Conservation (phyloP, 1,140 invertebrate species). For the Lasioglossum baleicum region DNA sequence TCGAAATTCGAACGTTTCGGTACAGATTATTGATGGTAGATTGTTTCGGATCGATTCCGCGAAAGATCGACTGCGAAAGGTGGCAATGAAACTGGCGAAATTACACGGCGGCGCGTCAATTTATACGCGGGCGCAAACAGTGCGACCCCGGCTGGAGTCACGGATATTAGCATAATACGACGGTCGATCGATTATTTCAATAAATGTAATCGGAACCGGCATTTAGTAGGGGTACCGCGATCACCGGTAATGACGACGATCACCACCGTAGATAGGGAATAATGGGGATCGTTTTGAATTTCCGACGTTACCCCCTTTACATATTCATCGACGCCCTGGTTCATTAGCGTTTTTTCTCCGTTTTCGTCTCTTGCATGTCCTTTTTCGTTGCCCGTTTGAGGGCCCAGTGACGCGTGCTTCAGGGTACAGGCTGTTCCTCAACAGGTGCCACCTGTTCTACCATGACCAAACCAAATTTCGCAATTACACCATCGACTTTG, state of each 20-base stretch:
- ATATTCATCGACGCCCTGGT: slow-evolving; percentile 34
- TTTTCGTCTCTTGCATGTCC: not conserved
- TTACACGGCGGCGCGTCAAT: slow-evolving; percentile 32
- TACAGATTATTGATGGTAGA: too few relatives aligned
- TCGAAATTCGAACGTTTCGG: too few relatives aligned
- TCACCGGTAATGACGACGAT: slow-evolving; percentile 32
- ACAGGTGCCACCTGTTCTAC: too few relatives aligned
- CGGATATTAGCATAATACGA: slow-evolving; percentile 42
- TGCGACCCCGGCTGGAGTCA: not conserved
- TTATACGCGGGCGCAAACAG: slow-evolving; percentile 22
- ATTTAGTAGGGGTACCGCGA: slow-evolving; percentile 38
- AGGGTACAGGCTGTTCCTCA: too few relatives aligned
- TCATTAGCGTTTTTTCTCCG: slow-evolving; percentile 19
- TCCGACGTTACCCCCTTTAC: slow-evolving; percentile 6
- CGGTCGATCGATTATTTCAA: slow-evolving; percentile 54
- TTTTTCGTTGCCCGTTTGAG: slow-evolving; percentile 4
- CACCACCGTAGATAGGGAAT: slow-evolving; percentile 1
- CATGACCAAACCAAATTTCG: too few relatives aligned
- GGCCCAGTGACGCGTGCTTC: slow-evolving; percentile 7
- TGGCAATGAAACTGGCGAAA: not conserved
- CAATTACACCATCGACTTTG: too few relatives aligned
- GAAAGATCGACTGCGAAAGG: too few relatives aligned
- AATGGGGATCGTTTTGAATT: slow-evolving; percentile 30
- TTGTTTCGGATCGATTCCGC: too few relatives aligned
- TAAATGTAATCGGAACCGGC: slow-evolving; percentile 54